Evolutionary conservation across 2,113 vertebrate species (phyloP).

Genomic region (Ailurus styani): DNA sequence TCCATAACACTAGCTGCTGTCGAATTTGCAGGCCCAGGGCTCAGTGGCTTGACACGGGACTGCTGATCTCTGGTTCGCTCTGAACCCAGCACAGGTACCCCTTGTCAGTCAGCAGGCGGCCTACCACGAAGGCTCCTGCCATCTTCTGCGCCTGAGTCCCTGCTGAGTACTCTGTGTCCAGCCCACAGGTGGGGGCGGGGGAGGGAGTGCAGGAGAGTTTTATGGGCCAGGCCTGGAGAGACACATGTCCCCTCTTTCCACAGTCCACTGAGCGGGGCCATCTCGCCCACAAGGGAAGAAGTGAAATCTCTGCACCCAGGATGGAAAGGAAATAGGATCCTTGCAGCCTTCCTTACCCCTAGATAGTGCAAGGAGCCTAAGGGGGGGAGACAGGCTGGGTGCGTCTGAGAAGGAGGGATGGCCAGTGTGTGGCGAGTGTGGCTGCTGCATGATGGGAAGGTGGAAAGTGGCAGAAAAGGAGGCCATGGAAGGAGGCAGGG

Average conservation of each 20-base stretch:
- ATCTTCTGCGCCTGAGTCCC: fast-evolving
- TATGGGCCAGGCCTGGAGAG: background rate
- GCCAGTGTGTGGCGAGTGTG: background rate
- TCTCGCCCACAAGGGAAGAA: background rate
- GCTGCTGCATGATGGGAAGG: fast-evolving
- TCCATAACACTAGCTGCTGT: background rate
- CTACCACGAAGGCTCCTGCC: background rate
- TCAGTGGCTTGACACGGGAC: background rate
- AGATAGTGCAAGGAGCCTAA: background rate
- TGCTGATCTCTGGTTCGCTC: background rate
- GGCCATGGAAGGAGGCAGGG: background rate
- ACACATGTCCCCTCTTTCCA: background rate
- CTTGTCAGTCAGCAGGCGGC: fast-evolving
- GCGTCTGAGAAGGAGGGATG: background rate
- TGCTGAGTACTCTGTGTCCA: background rate
- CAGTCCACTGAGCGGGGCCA: background rate
- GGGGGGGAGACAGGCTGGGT: background rate
- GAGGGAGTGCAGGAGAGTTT: too few relatives aligned
- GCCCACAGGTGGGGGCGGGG: background rate
- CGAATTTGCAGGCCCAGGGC: too few relatives aligned
- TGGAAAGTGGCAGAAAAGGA: background rate
- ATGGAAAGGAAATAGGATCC: background rate
- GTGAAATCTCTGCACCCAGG: background rate
- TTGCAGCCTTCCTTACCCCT: background rate
- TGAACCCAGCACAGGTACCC: background rate